A percentile compares a stretch with the other conserved stretches of the same genome.
These are phyloP conservation scores for Aleiodes sp. DNA, from an alignment of 1,140 invertebrate species.

Conservation along the genomic window DNA sequence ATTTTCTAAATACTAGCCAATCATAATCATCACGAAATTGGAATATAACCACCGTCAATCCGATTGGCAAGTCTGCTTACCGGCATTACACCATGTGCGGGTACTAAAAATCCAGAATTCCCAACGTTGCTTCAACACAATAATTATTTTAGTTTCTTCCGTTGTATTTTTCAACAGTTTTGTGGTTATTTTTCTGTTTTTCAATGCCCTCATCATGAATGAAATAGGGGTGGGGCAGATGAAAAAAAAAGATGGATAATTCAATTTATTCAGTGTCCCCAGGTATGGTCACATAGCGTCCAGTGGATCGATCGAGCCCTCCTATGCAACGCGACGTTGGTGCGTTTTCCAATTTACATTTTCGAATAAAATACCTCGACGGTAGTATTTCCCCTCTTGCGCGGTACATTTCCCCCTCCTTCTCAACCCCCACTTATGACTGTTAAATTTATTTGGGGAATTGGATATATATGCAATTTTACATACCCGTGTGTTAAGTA, in stretches of 20 bases:
- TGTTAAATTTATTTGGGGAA: conserved; percentile 36
- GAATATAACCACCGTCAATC: not conserved
- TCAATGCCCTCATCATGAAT: conserved; percentile 16
- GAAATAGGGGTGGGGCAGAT: no score
- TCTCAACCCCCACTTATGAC: conserved; percentile 5
- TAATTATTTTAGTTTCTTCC: not conserved
- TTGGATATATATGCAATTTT: conserved; percentile 21
- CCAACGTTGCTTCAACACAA: not conserved
- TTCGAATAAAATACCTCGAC: conserved; percentile 28
- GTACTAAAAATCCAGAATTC: not conserved
- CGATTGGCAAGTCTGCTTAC: not conserved
- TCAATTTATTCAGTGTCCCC: conserved; percentile 32
- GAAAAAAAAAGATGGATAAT: conserved; percentile 19
- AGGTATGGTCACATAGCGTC: conserved; percentile 18
- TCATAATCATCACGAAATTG: no score
- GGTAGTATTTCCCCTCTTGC: not conserved
- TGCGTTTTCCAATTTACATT: conserved; percentile 36
- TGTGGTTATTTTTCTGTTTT: conserved; percentile 7
- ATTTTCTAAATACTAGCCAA: no score
- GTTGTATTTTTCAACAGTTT: not conserved
- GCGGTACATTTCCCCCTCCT: not conserved
- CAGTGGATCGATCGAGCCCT: conserved; percentile 30
- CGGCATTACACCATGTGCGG: not conserved
- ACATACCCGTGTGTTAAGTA: conserved; percentile 17
- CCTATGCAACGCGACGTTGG: conserved; percentile 8